A percentile compares a stretch with the other conserved stretches of the same genome.
phyloP scores from a whole-genome alignment of 2,888 invertebrate genomes.

The Phyllotreta cruciferae region DNA sequence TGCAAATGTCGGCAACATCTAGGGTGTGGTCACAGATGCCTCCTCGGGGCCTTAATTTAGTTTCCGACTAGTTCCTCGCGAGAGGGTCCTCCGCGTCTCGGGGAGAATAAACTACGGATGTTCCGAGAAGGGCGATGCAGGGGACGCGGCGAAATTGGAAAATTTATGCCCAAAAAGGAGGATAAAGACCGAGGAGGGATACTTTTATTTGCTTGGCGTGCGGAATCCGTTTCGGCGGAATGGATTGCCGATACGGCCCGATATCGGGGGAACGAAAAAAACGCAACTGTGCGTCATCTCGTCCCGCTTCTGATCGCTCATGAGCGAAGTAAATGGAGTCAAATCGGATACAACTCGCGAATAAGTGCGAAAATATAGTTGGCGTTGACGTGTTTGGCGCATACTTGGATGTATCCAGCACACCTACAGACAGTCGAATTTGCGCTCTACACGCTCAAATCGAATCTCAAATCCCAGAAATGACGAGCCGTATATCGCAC shows the following conservation, averaged over 20 bases:
- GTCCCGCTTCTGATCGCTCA: no score
- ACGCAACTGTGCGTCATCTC: no score
- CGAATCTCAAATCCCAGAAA: conserved; percentile 35
- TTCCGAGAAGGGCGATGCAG: conserved; percentile 49
- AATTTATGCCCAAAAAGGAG: conserved; percentile 56
- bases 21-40: conserved; percentile 62
- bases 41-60: conserved; percentile 61
- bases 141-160: conserved; percentile 59
- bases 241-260: conserved; percentile 1
- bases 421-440: conserved; percentile 36
- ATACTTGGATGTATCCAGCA: conserved; percentile 27
- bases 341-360: conserved; percentile 16
- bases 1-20: conserved; percentile 61
- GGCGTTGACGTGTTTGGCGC: conserved; percentile 25
- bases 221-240: conserved; percentile 32
- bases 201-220: conserved; percentile 44
- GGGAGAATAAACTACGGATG: conserved; percentile 55
- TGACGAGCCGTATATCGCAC: conserved; percentile 26
- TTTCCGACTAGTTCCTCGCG: conserved; percentile 58
- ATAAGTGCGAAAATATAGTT: conserved; percentile 46
- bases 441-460: conserved; percentile 48
- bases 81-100: conserved; percentile 50
- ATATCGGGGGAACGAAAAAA: no score
- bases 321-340: no score
- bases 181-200: conserved; percentile 56